phyloP scores from a whole-genome alignment of 2,797 vertebrate species.

The Gymnoscopelus braueri region DNA sequence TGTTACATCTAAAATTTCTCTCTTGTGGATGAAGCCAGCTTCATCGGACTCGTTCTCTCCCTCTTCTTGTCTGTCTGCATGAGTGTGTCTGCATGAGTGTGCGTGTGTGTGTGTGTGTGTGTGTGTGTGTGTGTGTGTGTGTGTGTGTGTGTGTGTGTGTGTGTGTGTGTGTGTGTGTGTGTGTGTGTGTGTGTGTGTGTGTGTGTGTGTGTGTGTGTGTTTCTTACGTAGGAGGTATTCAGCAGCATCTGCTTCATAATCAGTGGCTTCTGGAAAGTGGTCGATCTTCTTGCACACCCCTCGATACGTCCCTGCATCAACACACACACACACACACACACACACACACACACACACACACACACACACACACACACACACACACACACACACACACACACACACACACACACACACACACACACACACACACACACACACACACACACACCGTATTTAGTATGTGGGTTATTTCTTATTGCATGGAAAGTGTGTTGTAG shows the following conservation, averaged over 20 bases:
- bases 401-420: slow-evolving; percentile 4
- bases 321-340: slow-evolving; percentile 21
- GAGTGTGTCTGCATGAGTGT: background rate
- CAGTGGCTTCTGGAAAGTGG: slow-evolving; percentile 97
- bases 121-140: slow-evolving; percentile 6
- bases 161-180: slow-evolving; percentile 16
- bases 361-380: background rate
- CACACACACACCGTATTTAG: background rate
- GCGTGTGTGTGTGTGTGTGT: slow-evolving; percentile 5
- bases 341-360: slow-evolving; percentile 9
- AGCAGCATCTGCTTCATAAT: slow-evolving; percentile 96
- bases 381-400: slow-evolving; percentile 28
- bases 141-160: slow-evolving; percentile 27
- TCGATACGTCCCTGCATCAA: slow-evolving; percentile 90
- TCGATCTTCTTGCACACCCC: slow-evolving; percentile 99
- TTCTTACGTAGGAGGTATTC: slow-evolving; percentile 96
- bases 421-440: slow-evolving; percentile 4
- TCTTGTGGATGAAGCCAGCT: background rate
- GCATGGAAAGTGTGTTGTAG: too few relatives aligned
- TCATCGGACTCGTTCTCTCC: background rate
- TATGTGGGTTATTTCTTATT: too few relatives aligned
- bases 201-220: slow-evolving; percentile 4
- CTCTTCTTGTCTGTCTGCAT: slow-evolving; percentile 1
- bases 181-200: slow-evolving; percentile 20
- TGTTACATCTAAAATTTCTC: too few relatives aligned